Evolutionary conservation across 2,888 invertebrate genomes (phyloP), one percentile per base, ranked within the genome.

Genomic region (Diplazon laetatorius): DNA sequence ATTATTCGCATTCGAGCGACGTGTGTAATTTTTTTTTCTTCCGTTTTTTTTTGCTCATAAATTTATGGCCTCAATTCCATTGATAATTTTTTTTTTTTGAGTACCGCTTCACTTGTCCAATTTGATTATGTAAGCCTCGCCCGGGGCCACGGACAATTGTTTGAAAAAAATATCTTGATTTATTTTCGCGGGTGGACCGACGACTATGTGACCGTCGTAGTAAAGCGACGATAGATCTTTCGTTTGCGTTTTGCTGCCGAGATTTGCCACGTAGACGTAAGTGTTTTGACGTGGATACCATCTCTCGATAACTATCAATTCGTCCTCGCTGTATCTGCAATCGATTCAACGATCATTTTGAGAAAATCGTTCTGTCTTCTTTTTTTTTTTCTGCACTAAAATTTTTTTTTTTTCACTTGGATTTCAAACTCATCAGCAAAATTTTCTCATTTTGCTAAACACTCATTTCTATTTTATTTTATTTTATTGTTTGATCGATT

Each of bases 201-300:
- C 92, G 20, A 93, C 90, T 4, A 94, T 92, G 59, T 92, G 90
- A 0, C 97, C 97, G 62, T 95, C 95, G 87, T 96, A 97, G 88
- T 95, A 95, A 90, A 95, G 93, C 0, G 94, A 93, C 0, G 96
- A 95, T 72, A 97, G 92, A 91, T 97, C 96, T 65, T 94, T 94
- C 1, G 93, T 93, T 44, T 94, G 93, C 16, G 93, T 91, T 8
- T 88, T 89, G 44, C 89, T 91, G 0, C 95, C 95, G 1, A 96
- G 92, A 91, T 97, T 97, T 0, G 94, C 94, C 0, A 96, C 93
- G 76, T 95, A 94, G 0, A 96, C 95, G 87, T 95, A 96, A 0
- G 95, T 94, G 86, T 95, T 95, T 74, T 95, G 93, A 14, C 97
- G 93, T 0, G 96, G 96, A 90, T 95, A 96, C 93, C 95, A 95